Percentiles rank a stretch among this genome's conserved stretches.
phyloP scores from a whole-genome alignment of 2,797 vertebrate species.

The Anomalospiza imberbis region DNA sequence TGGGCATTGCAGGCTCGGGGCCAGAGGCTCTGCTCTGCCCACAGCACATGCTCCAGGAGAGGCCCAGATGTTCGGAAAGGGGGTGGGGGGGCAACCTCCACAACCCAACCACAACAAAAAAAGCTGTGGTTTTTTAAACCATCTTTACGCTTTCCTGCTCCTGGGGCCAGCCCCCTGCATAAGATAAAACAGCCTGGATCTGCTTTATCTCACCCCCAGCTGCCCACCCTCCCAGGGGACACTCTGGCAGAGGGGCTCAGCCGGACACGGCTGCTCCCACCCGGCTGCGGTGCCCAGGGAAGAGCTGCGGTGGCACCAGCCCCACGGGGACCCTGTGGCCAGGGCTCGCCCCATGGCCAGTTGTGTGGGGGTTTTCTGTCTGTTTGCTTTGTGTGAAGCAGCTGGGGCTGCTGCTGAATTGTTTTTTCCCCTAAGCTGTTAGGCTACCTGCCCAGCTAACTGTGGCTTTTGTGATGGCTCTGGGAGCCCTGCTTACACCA shows the following conservation, averaged over 20 bases:
- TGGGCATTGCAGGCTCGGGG: slow-evolving; percentile 35
- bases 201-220: slow-evolving; percentile 39
- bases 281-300: not conserved
- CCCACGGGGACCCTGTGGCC: not conserved
- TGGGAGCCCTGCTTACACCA: fast-evolving
- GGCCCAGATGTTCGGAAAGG: not conserved
- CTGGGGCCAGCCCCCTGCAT: not conserved
- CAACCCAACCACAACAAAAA: not conserved
- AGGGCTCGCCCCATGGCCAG: fast-evolving
- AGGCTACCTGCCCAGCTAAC: not conserved
- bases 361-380: not conserved
- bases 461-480: not conserved
- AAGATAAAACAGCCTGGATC: slow-evolving; percentile 10
- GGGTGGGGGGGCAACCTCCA: too few relatives aligned
- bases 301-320: not conserved
- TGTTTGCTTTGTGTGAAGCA: not conserved
- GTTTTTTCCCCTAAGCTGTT: not conserved
- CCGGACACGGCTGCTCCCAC: not conserved
- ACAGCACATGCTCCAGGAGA: not conserved
- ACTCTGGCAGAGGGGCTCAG: not conserved
- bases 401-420: not conserved
- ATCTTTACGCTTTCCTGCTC: slow-evolving; percentile 42
- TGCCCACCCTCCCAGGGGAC: not conserved
- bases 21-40: slow-evolving; percentile 10
- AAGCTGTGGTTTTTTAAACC: slow-evolving; percentile 12